phyloP scores from a whole-genome alignment of 2,113 vertebrate species.

The Mastomys coucha region DNA sequence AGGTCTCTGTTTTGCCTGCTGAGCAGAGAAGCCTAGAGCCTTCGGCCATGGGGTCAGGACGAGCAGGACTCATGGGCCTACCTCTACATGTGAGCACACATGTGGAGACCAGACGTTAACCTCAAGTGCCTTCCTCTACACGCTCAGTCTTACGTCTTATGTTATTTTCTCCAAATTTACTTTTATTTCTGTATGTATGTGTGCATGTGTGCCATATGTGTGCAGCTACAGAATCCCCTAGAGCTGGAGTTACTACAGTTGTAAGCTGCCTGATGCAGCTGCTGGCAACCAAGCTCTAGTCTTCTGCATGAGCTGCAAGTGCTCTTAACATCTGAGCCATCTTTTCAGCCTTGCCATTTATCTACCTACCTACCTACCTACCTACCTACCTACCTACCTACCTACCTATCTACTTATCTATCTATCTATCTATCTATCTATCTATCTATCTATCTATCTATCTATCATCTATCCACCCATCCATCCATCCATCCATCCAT shows the following conservation, averaged over 20 bases:
- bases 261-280: too few species aligned
- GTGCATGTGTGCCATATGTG: neutral
- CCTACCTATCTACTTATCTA: too few species aligned
- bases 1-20: neutral
- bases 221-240: neutral
- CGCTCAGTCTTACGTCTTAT: neutral
- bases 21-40: neutral
- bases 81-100: neutral
- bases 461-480: too few species aligned
- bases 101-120: neutral
- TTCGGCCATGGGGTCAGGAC: neutral
- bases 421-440: too few species aligned
- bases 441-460: neutral
- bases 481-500: too few species aligned
- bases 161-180: neutral
- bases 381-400: too few species aligned
- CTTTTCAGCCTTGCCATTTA: neutral
- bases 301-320: neutral
- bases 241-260: neutral
- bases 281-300: neutral
- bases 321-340: neutral
- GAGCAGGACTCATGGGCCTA: accelerated
- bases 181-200: neutral
- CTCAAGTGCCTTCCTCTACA: neutral
- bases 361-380: neutral